phyloP scores from a whole-genome alignment of 2,113 vertebrate genomes.

The Sterrhoptilus dennistouni region DNA sequence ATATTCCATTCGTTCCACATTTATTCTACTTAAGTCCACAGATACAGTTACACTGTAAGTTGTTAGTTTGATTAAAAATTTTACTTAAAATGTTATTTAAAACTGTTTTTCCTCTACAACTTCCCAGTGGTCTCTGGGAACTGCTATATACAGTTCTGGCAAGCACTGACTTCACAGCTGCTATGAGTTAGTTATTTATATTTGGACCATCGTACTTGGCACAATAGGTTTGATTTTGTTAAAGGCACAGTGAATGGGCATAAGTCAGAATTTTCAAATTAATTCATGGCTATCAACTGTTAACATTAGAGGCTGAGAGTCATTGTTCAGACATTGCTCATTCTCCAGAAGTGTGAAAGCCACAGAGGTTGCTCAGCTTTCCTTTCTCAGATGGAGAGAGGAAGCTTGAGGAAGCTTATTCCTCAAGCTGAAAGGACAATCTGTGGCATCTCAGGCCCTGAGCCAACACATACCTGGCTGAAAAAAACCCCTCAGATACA shows the following conservation, averaged over 20 bases:
- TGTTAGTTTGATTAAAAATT: not conserved
- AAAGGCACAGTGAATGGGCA: not conserved
- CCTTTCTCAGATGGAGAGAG: not conserved
- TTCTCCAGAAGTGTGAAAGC: not conserved
- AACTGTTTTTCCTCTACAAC: not conserved
- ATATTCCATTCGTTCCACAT: not conserved
- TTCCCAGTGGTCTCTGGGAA: conserved; percentile 4
- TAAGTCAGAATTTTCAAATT: not conserved
- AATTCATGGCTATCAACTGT: not conserved
- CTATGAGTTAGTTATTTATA: conserved; percentile 27
- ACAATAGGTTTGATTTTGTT: conserved; percentile 27
- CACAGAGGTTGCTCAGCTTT: not conserved
- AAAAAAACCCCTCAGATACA: not conserved
- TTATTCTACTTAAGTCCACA: not conserved
- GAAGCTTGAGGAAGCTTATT: not conserved
- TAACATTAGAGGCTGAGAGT: not conserved
- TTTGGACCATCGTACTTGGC: not conserved
- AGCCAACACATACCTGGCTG: not conserved
- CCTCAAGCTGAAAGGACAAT: not conserved
- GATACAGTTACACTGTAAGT: not conserved
- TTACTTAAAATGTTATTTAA: conserved; percentile 2
- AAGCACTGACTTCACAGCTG: conserved; percentile 23
- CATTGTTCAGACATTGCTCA: not conserved
- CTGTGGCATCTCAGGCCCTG: not conserved
- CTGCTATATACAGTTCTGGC: conserved; percentile 6